Conservation (phyloP, 1,140 invertebrate genomes). For the Brachionus calyciflorus region DNA sequence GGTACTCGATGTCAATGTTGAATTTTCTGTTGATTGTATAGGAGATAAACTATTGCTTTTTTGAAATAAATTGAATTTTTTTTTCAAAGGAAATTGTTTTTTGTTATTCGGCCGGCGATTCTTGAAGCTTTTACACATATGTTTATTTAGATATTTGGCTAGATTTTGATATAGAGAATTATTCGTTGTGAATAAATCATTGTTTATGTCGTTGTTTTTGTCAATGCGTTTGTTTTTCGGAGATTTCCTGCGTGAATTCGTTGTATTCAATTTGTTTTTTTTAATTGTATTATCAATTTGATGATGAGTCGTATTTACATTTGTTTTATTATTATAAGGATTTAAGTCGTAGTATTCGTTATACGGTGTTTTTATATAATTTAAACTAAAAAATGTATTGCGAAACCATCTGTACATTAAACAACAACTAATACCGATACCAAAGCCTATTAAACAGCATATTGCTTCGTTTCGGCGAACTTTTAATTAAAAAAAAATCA, state of each 20-base stretch:
- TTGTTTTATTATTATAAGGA: not conserved
- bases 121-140: not conserved
- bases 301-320: not conserved
- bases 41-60: not conserved
- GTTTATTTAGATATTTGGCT: conserved; percentile 9
- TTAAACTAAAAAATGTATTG: conserved; percentile 4
- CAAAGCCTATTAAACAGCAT: conserved; percentile 43
- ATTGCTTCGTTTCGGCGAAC: conserved; percentile 46
- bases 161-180: not conserved
- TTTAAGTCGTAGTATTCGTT: not conserved
- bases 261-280: not conserved
- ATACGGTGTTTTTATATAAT: not conserved
- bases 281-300: not conserved
- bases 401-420: conserved; percentile 35
- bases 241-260: not conserved
- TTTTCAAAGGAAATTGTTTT: not conserved
- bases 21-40: not conserved
- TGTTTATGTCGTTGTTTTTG: not conserved
- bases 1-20: not conserved
- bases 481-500: not conserved
- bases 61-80: conserved; percentile 1
- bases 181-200: not conserved
- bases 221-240: conserved; percentile 4
- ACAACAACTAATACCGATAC: conserved; percentile 45
- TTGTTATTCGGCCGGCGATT: not conserved